Conservation (phyloP, 2,113 vertebrate genomes). For the Phainopepla nitens region DNA sequence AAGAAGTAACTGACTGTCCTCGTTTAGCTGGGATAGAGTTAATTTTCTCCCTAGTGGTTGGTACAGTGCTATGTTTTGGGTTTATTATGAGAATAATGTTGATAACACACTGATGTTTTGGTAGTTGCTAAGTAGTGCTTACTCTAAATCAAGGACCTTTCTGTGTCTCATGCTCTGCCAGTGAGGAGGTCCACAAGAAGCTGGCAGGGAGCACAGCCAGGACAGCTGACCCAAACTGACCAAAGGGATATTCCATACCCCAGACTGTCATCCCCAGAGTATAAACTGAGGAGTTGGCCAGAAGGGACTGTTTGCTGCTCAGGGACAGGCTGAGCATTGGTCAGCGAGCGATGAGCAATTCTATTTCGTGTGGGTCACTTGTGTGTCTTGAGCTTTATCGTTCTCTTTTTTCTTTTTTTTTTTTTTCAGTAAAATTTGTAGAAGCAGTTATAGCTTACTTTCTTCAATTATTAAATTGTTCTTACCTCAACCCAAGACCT, state of each 20-base stretch:
- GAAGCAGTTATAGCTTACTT: background rate
- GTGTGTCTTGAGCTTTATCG: background rate
- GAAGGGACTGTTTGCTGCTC: background rate
- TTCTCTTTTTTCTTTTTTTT: background rate
- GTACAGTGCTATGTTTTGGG: background rate
- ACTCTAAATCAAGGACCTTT: background rate
- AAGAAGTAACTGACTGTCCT: background rate
- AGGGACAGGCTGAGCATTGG: background rate
- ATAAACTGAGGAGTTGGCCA: background rate
- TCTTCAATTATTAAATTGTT: background rate
- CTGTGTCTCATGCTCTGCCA: background rate
- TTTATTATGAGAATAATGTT: background rate
- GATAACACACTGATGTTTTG: background rate
- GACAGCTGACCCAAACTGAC: background rate
- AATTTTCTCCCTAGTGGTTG: background rate
- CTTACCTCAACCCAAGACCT: background rate
- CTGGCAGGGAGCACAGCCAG: background rate
- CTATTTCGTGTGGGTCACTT: background rate
- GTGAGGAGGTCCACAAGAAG: background rate
- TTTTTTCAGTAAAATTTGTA: background rate
- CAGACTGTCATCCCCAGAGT: background rate
- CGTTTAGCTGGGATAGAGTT: background rate
- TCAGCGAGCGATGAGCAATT: accelerated
- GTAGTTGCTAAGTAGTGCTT: background rate
- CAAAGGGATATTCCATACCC: background rate